phyloP scores from a whole-genome alignment of 1,140 invertebrate species.

The Oreohelix idahoensis region DNA sequence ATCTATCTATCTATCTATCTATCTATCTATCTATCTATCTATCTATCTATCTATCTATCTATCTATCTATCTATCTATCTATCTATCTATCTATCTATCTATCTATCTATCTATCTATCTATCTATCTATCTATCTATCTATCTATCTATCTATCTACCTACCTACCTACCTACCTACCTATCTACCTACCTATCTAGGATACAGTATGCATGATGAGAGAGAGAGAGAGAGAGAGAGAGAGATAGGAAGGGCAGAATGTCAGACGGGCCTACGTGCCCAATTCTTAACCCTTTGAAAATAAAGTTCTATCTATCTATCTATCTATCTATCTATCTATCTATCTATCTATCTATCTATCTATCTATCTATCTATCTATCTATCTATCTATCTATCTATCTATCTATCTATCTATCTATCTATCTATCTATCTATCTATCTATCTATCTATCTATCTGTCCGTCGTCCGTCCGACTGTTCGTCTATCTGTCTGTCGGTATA shows the following conservation, averaged over 20 bases:
- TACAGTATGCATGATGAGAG: too few relatives aligned
- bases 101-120: not conserved
- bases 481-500: not conserved
- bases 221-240: too few relatives aligned
- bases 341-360: not conserved
- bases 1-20: not conserved
- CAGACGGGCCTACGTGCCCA: too few relatives aligned
- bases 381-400: not conserved
- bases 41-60: not conserved
- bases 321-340: not conserved
- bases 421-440: not conserved
- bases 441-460: not conserved
- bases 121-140: not conserved
- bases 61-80: not conserved
- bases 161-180: not conserved
- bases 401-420: not conserved
- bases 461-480: not conserved
- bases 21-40: not conserved
- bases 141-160: not conserved
- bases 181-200: not conserved
- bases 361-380: not conserved
- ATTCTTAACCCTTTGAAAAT: too few relatives aligned
- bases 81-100: not conserved
- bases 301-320: not conserved
- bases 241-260: too few relatives aligned